These are phyloP conservation scores for Lapara coniferarum DNA, from an alignment of 2,888 invertebrate genomes.

Conservation along the genomic window DNA sequence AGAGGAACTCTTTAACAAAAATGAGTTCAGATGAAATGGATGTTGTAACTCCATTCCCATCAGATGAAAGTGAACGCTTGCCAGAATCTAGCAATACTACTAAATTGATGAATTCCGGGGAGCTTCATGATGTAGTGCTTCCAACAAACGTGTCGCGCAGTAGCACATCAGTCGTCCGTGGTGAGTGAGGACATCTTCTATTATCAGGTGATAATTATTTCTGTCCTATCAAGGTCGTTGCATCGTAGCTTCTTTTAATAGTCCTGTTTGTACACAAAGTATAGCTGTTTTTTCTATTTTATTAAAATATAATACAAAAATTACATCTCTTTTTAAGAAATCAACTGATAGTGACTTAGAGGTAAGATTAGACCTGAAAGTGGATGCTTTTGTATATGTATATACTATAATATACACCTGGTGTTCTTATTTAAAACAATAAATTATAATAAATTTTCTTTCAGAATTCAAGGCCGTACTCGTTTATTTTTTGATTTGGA, in stretches of 20 bases:
- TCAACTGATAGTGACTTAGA: not conserved
- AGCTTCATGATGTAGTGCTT: constrained; percentile 79
- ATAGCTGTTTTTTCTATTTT: not conserved
- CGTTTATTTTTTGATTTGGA: constrained; percentile 77
- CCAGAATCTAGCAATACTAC: constrained; percentile 42
- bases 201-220: constrained; percentile 82
- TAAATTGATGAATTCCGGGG: constrained; percentile 76
- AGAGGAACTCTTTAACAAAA: constrained; percentile 41
- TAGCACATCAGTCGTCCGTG: constrained; percentile 77
- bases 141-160: constrained; percentile 74
- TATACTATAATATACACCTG: not conserved
- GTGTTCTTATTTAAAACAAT: not conserved
- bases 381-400: constrained; percentile 16
- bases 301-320: not conserved
- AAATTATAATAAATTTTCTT: constrained; percentile 47
- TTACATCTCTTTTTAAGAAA: not conserved
- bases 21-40: constrained; percentile 69
- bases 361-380: constrained; percentile 4
- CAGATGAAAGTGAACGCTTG: constrained; percentile 39
- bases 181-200: constrained; percentile 83
- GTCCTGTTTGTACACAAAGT: not conserved
- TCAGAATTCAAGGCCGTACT: constrained; percentile 79
- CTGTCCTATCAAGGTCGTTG: constrained; percentile 59
- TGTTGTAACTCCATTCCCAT: constrained; percentile 64
- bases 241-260: constrained; percentile 17